Base-by-base conservation (phyloP, 2,888 invertebrate genomes). In the Nasonia oneida region DNA sequence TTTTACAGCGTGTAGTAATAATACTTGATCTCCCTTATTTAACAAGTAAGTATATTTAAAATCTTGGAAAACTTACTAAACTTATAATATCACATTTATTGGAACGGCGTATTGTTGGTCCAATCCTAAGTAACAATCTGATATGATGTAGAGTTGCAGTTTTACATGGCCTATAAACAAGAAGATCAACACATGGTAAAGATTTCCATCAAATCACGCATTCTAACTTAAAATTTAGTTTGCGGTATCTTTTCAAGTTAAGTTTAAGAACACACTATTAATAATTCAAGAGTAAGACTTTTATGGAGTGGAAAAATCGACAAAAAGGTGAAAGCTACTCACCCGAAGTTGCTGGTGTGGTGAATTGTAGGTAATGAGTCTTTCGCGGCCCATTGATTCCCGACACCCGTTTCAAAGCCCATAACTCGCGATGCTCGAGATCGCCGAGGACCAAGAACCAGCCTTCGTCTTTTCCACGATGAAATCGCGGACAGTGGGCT, bases 381-480 rank as follows among this genome's bases (percentile, higher is more conserved):
- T 92, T 94, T 78, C 92, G 92, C 15, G 92, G 93, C 29, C 95
- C 95, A 67, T 94, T 95, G 8, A 96, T 89, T 29, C 94, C 94
- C 0, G 94, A 93, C 0, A 96, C 94, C 78, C 99, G 94, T 93
- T 98, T 98, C 91, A 99, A 93, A 1, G 98, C 98, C 87, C 97
- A 93, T 57, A 99, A 94, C 90, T 98, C 97, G 39, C 95, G 95
- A 0, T 94, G 94, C 81, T 96, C 95, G 37, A 95, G 93, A 39
- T 96, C 95, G 2, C 98, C 99, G 12, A 99, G 94, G 0, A 98
- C 95, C 2, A 98, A 92, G 93, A 99, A 97, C 99, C 99, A 99
- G 83, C 98, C 98, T 93, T 99, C 99, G 91, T 97, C 98, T 94
- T 99, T 99, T 61, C 96, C 96, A 93, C 99, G 98, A 1, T 98